Percentiles rank a stretch among this genome's conserved stretches.
Conservation (phyloP, 1,140 invertebrate species). For the Aphaenogaster floridana region DNA sequence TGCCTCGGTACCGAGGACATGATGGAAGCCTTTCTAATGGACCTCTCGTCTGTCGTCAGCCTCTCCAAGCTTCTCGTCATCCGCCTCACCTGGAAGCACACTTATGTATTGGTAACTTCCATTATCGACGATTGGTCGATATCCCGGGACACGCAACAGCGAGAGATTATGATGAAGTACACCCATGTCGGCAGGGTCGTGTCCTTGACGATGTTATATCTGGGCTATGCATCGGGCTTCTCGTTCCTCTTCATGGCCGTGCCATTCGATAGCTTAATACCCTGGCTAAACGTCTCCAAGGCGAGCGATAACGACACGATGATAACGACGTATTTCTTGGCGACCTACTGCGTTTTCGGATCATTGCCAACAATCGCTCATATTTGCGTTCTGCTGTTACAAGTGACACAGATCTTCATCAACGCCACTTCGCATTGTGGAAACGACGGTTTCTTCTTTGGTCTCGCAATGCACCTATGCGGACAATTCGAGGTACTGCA, state of each 20-base stretch:
- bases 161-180: constrained; percentile 61
- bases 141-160: constrained; percentile 3
- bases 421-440: constrained; percentile 67
- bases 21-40: constrained; percentile 74
- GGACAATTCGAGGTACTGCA: constrained; percentile 69
- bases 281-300: background rate
- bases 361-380: background rate
- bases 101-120: constrained; percentile 41
- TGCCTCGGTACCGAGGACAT: constrained; percentile 66
- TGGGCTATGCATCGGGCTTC: constrained; percentile 64
- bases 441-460: constrained; percentile 75
- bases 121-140: constrained; percentile 60
- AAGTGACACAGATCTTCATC: constrained; percentile 55
- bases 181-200: constrained; percentile 51
- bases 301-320: background rate
- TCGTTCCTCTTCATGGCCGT: constrained; percentile 61
- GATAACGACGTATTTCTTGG: constrained; percentile 54
- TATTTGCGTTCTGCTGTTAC: constrained; percentile 39
- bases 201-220: constrained; percentile 52
- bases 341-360: constrained; percentile 67
- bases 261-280: background rate
- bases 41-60: constrained; percentile 65
- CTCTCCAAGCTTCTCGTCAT: constrained; percentile 67
- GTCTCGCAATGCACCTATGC: constrained; percentile 68
- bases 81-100: constrained; percentile 40